These are phyloP conservation scores for Cebidichthys violaceus DNA, from an alignment of 2,113 vertebrate genomes.

Conservation along the genomic window DNA sequence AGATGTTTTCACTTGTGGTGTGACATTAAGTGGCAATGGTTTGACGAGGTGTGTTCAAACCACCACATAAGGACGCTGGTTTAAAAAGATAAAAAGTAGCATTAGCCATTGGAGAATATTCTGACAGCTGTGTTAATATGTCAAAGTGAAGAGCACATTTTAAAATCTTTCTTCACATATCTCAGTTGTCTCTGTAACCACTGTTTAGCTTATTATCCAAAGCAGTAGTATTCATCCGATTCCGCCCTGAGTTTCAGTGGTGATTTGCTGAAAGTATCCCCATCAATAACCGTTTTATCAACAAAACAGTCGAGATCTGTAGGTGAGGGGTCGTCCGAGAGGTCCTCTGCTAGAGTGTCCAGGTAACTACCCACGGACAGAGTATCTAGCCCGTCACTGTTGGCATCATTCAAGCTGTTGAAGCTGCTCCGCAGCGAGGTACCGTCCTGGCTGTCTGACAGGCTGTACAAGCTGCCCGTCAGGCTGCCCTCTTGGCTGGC, in stretches of 20 bases:
- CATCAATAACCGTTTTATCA: constrained; percentile 84
- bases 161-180: constrained; percentile 25
- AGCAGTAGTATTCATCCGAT: constrained; percentile 95
- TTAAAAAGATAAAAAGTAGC: constrained; percentile 31
- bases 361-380: constrained; percentile 96
- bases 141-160: constrained; percentile 15
- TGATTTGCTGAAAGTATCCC: constrained; percentile 82
- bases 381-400: constrained; percentile 90
- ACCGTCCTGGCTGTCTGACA: constrained; percentile 91
- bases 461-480: constrained; percentile 92
- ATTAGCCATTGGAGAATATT: constrained; percentile 10
- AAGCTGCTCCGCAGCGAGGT: constrained; percentile 88
- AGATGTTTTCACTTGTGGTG: constrained; percentile 25
- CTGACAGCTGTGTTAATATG: constrained; percentile 1
- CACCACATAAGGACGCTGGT: constrained; percentile 19
- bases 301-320: constrained; percentile 88
- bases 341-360: constrained; percentile 93
- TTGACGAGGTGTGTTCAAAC: constrained; percentile 28
- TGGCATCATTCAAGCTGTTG: constrained; percentile 88
- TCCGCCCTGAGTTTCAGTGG: constrained; percentile 85
- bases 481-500: constrained; percentile 93
- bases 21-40: constrained; percentile 18
- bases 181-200: constrained; percentile 44
- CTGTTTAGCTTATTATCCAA: constrained; percentile 81
- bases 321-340: constrained; percentile 88